Conservation (phyloP, 1,140 invertebrate genomes). For the Drosophila repleta region DNA sequence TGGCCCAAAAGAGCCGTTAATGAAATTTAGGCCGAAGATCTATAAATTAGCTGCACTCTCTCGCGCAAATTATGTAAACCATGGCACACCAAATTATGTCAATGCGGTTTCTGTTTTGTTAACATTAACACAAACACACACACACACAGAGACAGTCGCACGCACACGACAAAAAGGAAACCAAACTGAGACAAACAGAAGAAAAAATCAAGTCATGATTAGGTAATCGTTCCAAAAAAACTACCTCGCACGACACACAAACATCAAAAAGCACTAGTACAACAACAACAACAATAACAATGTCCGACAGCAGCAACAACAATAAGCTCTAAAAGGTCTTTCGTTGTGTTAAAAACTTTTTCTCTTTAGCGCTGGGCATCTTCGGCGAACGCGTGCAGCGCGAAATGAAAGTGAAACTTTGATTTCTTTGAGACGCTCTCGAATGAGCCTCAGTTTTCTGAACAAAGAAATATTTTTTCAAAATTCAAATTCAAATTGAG, state of each 20-base stretch:
- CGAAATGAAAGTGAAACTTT: conserved; percentile 75
- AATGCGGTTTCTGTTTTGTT: conserved; percentile 60
- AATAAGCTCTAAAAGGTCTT: conserved; percentile 57
- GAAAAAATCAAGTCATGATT: conserved; percentile 68
- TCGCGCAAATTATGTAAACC: conserved; percentile 70
- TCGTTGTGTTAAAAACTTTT: conserved; percentile 70
- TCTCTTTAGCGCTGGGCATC: conserved; percentile 56
- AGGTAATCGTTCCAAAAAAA: conserved; percentile 78
- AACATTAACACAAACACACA: conserved; percentile 27
- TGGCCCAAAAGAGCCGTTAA: conserved; percentile 50
- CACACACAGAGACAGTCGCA: no score
- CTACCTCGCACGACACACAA: conserved; percentile 74
- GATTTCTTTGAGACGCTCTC: conserved; percentile 1
- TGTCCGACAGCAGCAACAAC: conserved; percentile 1
- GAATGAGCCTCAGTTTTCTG: conserved; percentile 57
- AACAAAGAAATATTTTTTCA: conserved; percentile 25
- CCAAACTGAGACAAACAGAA: conserved; percentile 29
- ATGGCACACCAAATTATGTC: conserved; percentile 75
- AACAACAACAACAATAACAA: conserved; percentile 36
- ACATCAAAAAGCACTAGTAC: conserved; percentile 59
- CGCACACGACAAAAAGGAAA: conserved; percentile 36
- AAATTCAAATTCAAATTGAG: conserved; percentile 51
- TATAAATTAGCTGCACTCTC: conserved; percentile 65
- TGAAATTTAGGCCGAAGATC: conserved; percentile 65
- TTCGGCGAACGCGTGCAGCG: conserved; percentile 46